A percentile compares a stretch with the other conserved stretches of the same genome.
Conservation (phyloP, 2,888 invertebrate genomes). For the Formica aserva region DNA sequence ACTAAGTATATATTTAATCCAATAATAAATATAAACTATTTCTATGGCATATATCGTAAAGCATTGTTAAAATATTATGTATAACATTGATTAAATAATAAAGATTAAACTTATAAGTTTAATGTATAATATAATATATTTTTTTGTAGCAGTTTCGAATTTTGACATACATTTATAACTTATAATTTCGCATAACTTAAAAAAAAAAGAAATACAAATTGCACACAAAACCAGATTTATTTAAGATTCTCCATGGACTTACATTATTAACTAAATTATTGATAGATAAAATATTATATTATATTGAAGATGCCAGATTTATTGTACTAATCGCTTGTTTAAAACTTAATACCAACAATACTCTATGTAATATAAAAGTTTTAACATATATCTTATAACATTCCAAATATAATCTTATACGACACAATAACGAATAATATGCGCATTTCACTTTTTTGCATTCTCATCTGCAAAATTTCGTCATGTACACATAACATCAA, state of each 20-base stretch:
- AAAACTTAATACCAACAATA: not conserved
- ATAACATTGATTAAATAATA: not conserved
- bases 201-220: slow-evolving; percentile 46
- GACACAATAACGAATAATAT: not conserved
- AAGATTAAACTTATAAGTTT: not conserved
- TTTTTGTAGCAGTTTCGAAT: not conserved
- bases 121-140: not conserved
- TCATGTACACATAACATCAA: not conserved
- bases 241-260: slow-evolving; percentile 5
- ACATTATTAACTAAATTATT: slow-evolving; percentile 18
- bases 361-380: slow-evolving; percentile 1
- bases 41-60: not conserved
- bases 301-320: not conserved
- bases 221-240: slow-evolving; percentile 25
- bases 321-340: not conserved
- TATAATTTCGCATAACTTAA: not conserved
- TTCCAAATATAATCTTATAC: not conserved
- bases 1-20: not conserved
- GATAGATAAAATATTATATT: not conserved
- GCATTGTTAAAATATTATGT: not conserved
- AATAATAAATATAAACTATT: slow-evolving; percentile 12
- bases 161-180: not conserved
- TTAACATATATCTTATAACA: not conserved
- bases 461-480: not conserved
- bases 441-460: not conserved